These are phyloP conservation scores for Gouania willdenowi DNA, from an alignment of 2,797 vertebrate genomes.

Conservation along the genomic window DNA sequence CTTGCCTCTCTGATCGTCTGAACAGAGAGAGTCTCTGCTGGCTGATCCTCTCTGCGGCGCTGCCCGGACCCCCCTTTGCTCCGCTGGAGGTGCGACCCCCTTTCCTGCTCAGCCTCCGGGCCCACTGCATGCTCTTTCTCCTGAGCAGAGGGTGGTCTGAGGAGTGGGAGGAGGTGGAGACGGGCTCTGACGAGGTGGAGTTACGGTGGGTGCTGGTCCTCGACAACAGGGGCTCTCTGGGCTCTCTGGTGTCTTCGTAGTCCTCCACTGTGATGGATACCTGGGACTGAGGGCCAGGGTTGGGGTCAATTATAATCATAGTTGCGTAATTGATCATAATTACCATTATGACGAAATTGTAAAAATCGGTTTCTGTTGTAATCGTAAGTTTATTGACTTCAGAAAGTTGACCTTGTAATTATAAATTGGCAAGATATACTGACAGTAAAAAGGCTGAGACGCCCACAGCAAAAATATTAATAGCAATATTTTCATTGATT, in stretches of 20 bases:
- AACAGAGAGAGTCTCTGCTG: conserved; percentile 82
- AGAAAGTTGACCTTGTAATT: too few relatives aligned
- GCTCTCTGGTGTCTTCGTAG: conserved; percentile 81
- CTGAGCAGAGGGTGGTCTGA: conserved; percentile 80
- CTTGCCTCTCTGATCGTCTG: conserved; percentile 82
- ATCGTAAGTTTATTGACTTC: too few relatives aligned
- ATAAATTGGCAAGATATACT: too few relatives aligned
- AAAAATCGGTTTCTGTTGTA: too few relatives aligned
- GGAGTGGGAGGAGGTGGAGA: conserved; percentile 73
- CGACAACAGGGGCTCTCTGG: conserved; percentile 75
- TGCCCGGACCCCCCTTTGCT: conserved; percentile 74
- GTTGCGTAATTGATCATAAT: too few relatives aligned
- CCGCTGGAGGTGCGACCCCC: conserved; percentile 70
- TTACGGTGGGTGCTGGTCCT: conserved; percentile 74
- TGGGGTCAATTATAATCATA: too few relatives aligned
- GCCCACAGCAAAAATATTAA: too few relatives aligned
- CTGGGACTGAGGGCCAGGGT: conserved; percentile 76
- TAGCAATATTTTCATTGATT: too few relatives aligned
- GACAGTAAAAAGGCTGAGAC: too few relatives aligned
- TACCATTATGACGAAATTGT: too few relatives aligned
- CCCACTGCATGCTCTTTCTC: conserved; percentile 88
- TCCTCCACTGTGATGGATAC: conserved; percentile 83
- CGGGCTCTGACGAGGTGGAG: conserved; percentile 79
- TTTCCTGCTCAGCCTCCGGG: conserved; percentile 79
- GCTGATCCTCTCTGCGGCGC: conserved; percentile 79